Evolutionary conservation across 2,797 vertebrate genomes (phyloP), one percentile per base, ranked within the genome.

Genomic region (Capromys pilorides): DNA sequence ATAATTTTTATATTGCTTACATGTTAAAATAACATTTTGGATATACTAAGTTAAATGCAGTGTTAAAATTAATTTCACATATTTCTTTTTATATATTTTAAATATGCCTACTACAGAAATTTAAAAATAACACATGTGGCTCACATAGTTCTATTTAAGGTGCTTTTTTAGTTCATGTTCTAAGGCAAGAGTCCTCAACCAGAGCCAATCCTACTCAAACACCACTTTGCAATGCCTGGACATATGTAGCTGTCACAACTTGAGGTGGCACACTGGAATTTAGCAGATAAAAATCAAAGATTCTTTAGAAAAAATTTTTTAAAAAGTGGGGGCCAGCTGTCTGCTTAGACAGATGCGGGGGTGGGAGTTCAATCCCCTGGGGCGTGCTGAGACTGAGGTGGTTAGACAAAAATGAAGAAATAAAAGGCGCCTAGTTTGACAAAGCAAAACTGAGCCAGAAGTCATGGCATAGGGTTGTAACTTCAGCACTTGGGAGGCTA

Each of bases 31-130:
- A 62, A 57, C 80, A 92, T 45, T 84, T 66, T 91, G 41, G 45
- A 71, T 77, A 84, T 21, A 39, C 22, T 12, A 26, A 83, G 51
- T 93, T 83, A 78, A 93, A 71, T 6, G 88, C 11, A 83, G 21
- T 64, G 59, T 61, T 86, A 82, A 86, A 93, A 87, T 41, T 86
- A 79, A 79, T 82, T 61, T 88, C 45, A 95, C 39, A 26, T 80
- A 64, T 75, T 88, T 92, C n/a, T 75, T 85, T 77, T 81, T 90
- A 75, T n/a, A 67, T 45, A 71, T 93, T 73, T 75, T 57, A 57
- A 80, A n/a, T 91, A 5, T 86, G 28, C 26, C 33, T 61, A 62
- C 24, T 49, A 94, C 31, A 18, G 57, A 78, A 88, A 79, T 78
- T 87, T 79, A 91, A 91, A 75, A 79, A 49, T 33, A 78, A 69